Conservation (phyloP, 2,113 vertebrate species). For the Polypterus senegalus region DNA sequence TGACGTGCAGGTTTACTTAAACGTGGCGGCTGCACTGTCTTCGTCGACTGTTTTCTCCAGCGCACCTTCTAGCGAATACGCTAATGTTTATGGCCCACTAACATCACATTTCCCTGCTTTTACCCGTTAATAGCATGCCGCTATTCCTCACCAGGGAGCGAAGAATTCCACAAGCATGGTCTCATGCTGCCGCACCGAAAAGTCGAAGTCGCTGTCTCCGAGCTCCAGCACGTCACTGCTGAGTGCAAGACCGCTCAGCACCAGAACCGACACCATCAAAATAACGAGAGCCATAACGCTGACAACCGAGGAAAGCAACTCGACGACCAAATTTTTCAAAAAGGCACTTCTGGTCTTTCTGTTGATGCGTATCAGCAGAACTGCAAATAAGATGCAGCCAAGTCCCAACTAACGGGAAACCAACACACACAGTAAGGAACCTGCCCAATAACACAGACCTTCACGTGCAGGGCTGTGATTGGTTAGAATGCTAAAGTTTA, state of each 20-base stretch:
- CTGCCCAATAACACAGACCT: not conserved
- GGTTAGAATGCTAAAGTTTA: not conserved
- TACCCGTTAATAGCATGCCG: too few relatives aligned
- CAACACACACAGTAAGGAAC: not conserved
- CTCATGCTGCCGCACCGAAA: conserved; percentile 43
- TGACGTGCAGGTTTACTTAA: too few relatives aligned
- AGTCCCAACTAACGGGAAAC: not conserved
- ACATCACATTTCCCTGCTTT: too few relatives aligned
- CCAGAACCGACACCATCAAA: not conserved
- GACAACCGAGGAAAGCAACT: not conserved
- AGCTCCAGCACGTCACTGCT: conserved; percentile 43
- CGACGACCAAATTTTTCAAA: not conserved
- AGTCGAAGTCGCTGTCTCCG: conserved; percentile 46
- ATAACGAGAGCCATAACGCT: not conserved
- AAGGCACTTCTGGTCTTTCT: not conserved
- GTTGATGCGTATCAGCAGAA: not conserved
- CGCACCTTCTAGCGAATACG: too few relatives aligned
- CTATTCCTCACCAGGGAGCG: conserved; percentile 45
- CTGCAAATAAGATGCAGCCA: not conserved
- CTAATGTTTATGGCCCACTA: too few relatives aligned
- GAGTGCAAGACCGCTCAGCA: conserved; percentile 3
- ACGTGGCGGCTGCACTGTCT: too few relatives aligned
- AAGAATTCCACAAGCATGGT: conserved; percentile 56
- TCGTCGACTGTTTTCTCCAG: too few relatives aligned
- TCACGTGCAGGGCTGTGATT: not conserved